Evolutionary conservation across 2,797 vertebrate species (phyloP), one percentile per base, ranked within the genome.

Genomic region (Liasis olivaceus): DNA sequence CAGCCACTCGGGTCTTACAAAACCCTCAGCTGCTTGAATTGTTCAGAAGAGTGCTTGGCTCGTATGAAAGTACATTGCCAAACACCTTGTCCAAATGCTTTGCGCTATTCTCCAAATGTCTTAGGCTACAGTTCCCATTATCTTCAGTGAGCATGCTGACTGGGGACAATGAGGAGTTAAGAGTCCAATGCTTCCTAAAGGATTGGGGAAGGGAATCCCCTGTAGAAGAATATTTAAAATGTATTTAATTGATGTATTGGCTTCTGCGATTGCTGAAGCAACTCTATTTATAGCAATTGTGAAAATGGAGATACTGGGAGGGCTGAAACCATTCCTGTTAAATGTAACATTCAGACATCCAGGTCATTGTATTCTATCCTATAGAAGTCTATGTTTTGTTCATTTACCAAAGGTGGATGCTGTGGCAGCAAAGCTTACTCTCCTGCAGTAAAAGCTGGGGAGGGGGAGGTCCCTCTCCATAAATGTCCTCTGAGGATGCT

Each of bases 251-350:
- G 36, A 9, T 36, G 69, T 31, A 36, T 20, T 72, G 69, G 15
- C 69, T 72, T 72, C 6, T 20, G 69, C 8, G 14, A 72, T 20
- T 72, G 81, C 56, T 92, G 88, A 94, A 64, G 4, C n/a, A 89
- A 89, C 12, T 86, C 88, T 59, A 93, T 91, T 93, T 69, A 94
- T 14, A 93, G 26, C 15, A 26, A 88, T 64, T 90, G 3, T 69
- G 13, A 26, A 87, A 94, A 26, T 2, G 11, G 63, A 92, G 89
- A 94, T 36, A 5, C 12, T 56, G 62, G 28, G 0, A 0, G 14
- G 31, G 22, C 1, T 1, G 1, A 92, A 94, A 92, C 36, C 60
- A 0, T 58, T 72, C 31, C 47, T n/a, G 54, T 88, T 63, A 24
- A 88, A 24, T 47, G 42, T 24, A 24, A 81, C 36, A 81, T 20